Evolutionary conservation across 2,888 invertebrate genomes (phyloP).

Genomic region (Danaus chrysippus): DNA sequence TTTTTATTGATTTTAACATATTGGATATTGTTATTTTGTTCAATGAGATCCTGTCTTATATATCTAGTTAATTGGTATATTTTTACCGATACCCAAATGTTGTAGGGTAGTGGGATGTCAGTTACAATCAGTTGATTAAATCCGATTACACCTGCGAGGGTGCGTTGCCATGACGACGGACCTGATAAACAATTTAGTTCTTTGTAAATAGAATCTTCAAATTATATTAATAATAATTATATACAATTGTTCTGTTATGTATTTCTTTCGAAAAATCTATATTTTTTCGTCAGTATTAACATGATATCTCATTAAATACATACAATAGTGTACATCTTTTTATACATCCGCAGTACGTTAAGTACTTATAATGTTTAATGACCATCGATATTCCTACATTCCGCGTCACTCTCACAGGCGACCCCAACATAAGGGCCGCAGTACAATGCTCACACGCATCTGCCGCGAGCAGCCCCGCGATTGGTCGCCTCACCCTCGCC

Average conservation of each 20-base stretch:
- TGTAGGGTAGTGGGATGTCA: conserved; percentile 40
- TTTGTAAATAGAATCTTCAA: no score
- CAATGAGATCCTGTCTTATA: background rate
- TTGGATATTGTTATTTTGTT: no score
- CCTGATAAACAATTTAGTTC: conserved; percentile 55
- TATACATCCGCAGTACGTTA: background rate
- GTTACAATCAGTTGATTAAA: conserved; percentile 74
- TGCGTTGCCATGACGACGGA: conserved; percentile 54
- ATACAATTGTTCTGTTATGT: background rate
- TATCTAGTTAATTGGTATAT: conserved; percentile 20
- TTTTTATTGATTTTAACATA: no score
- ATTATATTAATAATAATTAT: background rate
- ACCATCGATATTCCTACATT: conserved; percentile 27
- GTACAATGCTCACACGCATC: conserved; percentile 70
- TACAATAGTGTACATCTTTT: background rate
- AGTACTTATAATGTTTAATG: conserved; percentile 6
- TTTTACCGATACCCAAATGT: conserved; percentile 21
- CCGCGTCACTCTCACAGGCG: conserved; percentile 56
- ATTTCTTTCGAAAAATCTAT: no score
- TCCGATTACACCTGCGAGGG: conserved; percentile 69
- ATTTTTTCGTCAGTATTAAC: no score
- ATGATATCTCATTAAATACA: background rate
- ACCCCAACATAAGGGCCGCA: conserved; percentile 63
- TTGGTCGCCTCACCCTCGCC: conserved; percentile 65
- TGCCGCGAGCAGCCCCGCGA: conserved; percentile 50